Percentiles rank a stretch among this genome's conserved stretches.
Evolutionary conservation across 2,888 invertebrate genomes (phyloP).

Genomic region (Stictocephala bisonia): DNA sequence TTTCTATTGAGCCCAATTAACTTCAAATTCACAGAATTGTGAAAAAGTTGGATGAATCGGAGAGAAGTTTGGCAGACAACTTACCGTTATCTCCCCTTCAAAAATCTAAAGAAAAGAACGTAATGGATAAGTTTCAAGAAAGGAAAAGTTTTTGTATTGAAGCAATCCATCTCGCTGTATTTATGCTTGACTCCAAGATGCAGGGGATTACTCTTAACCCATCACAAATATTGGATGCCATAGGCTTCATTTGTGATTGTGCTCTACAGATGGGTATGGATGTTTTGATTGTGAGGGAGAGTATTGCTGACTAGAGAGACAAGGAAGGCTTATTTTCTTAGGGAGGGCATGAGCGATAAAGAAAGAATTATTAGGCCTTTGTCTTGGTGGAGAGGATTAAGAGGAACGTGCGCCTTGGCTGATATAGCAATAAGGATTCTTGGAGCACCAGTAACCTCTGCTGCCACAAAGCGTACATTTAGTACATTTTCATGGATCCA

Average conservation of each 20-base stretch:
- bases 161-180: slow-evolving; percentile 47
- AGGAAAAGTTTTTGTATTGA: slow-evolving; percentile 40
- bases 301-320: slow-evolving; percentile 42
- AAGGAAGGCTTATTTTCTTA: slow-evolving; percentile 42
- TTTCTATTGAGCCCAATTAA: slow-evolving; percentile 48
- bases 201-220: slow-evolving; percentile 39
- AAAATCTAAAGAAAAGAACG: slow-evolving; percentile 43
- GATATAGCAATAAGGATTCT: slow-evolving; percentile 22
- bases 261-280: slow-evolving; percentile 25
- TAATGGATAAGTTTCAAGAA: slow-evolving; percentile 41
- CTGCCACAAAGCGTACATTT: slow-evolving; percentile 58
- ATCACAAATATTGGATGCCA: slow-evolving; percentile 45
- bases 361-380: slow-evolving; percentile 3
- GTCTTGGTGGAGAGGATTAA: slow-evolving; percentile 7
- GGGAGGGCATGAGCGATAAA: slow-evolving; percentile 43
- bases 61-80: slow-evolving; percentile 35
- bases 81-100: slow-evolving; percentile 27
- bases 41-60: slow-evolving; percentile 29
- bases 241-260: slow-evolving; percentile 46
- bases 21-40: slow-evolving; percentile 44
- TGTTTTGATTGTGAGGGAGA: slow-evolving; percentile 7
- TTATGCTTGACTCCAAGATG: slow-evolving; percentile 44
- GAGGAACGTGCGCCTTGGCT: slow-evolving; percentile 17
- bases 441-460: slow-evolving; percentile 14
- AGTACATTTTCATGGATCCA: slow-evolving; percentile 59